phyloP scores from a whole-genome alignment of 1,140 invertebrate genomes.

The Lordiphosa stackelbergi region DNA sequence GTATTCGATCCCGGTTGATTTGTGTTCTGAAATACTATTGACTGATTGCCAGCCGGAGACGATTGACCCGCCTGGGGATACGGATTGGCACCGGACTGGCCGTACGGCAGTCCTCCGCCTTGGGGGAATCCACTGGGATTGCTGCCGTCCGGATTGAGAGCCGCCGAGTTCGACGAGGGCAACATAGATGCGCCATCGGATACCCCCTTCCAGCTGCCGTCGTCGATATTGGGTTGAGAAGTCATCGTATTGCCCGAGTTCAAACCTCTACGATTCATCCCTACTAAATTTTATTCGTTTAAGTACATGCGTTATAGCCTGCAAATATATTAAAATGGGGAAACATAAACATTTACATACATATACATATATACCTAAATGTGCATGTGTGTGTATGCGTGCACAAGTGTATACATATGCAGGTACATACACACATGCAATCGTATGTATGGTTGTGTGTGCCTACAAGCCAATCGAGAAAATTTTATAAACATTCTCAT shows the following conservation, averaged over 20 bases:
- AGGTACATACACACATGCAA: conserved; percentile 38
- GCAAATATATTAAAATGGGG: conserved; percentile 11
- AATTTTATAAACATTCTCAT: conserved; percentile 42
- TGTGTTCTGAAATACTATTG: conserved; percentile 82
- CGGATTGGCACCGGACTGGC: conserved; percentile 52
- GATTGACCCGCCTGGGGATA: conserved; percentile 78
- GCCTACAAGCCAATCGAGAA: conserved; percentile 10
- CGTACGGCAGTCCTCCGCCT: conserved; percentile 64
- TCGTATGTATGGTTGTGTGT: too few species aligned
- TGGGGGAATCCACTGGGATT: conserved; percentile 72
- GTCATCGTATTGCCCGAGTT: conserved; percentile 71
- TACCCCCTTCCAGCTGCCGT: conserved; percentile 69
- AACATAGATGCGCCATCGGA: conserved; percentile 61
- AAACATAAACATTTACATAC: conserved; percentile 17
- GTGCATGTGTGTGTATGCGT: conserved; percentile 21
- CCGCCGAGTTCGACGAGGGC: conserved; percentile 54
- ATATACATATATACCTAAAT: conserved; percentile 28
- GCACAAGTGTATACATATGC: conserved; percentile 39
- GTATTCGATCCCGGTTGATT: conserved; percentile 85
- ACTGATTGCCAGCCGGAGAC: conserved; percentile 82
- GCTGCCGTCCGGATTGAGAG: conserved; percentile 62
- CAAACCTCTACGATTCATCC: conserved; percentile 75
- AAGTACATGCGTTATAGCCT: conserved; percentile 54
- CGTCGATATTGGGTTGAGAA: conserved; percentile 74
- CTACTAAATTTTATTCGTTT: conserved; percentile 44